These are phyloP conservation scores for Myiotriccus ornatus DNA, from an alignment of 2,797 vertebrate genomes.

Conservation along the genomic window DNA sequence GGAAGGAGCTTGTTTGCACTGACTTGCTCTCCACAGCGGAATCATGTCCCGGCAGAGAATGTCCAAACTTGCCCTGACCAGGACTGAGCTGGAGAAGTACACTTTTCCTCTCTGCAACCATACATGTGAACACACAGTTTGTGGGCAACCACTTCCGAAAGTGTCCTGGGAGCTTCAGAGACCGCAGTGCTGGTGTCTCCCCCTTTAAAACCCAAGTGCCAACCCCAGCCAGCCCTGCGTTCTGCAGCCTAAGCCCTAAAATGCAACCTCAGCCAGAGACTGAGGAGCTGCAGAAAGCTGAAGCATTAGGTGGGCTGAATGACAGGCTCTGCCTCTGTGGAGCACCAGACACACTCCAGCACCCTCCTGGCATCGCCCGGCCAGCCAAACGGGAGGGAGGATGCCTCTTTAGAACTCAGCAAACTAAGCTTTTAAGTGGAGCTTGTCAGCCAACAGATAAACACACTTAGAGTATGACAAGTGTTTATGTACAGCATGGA, in stretches of 20 bases:
- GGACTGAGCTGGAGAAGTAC: neutral
- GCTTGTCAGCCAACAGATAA: conserved; percentile 42
- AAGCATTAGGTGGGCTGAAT: neutral
- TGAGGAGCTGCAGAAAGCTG: neutral
- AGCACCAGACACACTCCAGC: neutral
- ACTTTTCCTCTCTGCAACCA: neutral
- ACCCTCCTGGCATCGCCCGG: neutral
- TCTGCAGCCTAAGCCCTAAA: rapidly evolving
- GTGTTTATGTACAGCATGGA: neutral
- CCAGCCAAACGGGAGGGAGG: rapidly evolving
- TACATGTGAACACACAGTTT: rapidly evolving
- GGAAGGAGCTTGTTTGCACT: neutral
- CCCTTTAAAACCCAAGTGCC: rapidly evolving
- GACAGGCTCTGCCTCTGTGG: neutral
- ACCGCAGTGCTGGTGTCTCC: neutral
- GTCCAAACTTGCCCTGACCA: neutral
- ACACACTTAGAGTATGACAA: neutral
- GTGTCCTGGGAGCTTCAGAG: neutral
- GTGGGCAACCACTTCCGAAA: neutral
- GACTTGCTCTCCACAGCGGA: neutral
- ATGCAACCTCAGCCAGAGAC: rapidly evolving
- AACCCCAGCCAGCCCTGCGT: neutral
- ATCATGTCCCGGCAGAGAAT: rapidly evolving
- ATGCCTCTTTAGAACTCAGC: neutral
- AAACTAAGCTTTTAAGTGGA: neutral